Conservation (phyloP, 1,140 invertebrate species). For the Rhizoglyphus robini region DNA sequence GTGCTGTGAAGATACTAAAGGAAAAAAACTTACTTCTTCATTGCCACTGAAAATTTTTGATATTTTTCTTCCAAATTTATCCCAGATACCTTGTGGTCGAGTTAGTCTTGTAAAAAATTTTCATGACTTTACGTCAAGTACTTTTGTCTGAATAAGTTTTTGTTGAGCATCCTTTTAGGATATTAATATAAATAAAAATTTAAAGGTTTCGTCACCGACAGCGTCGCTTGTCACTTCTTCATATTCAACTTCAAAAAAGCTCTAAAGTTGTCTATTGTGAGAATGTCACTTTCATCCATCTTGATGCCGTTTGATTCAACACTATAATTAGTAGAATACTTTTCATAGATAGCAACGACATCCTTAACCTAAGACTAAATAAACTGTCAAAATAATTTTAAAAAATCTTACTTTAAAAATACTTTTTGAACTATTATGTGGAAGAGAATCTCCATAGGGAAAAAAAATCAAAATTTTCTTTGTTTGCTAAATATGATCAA, state of each 20-base stretch:
- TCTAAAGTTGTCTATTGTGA: slow-evolving; percentile 58
- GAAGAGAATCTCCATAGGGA: slow-evolving; percentile 63
- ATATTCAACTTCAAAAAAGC: slow-evolving; percentile 68
- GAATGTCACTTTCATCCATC: slow-evolving; percentile 88
- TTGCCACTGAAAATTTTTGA: slow-evolving; percentile 64
- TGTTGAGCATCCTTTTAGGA: too few species aligned
- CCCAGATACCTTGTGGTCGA: too few species aligned
- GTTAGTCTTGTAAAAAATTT: too few species aligned
- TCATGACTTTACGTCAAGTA: too few species aligned
- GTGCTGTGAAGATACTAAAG: neutral
- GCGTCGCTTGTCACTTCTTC: slow-evolving; percentile 39
- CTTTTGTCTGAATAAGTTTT: too few species aligned
- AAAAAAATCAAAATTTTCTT: slow-evolving; percentile 72
- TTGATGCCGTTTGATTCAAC: slow-evolving; percentile 73
- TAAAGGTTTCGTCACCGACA: slow-evolving; percentile 69
- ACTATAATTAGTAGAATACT: slow-evolving; percentile 46
- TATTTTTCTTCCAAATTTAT: slow-evolving; percentile 79
- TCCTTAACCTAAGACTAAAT: slow-evolving; percentile 49
- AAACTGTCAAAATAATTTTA: neutral
- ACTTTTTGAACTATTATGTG: slow-evolving; percentile 17
- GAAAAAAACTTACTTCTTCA: slow-evolving; percentile 30
- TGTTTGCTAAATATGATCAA: slow-evolving; percentile 95
- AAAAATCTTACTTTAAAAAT: slow-evolving; percentile 1
- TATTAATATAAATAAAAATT: too few species aligned
- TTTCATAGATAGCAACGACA: slow-evolving; percentile 61